phyloP scores from a whole-genome alignment of 1,140 invertebrate genomes.

The Archivesica marissinica region DNA sequence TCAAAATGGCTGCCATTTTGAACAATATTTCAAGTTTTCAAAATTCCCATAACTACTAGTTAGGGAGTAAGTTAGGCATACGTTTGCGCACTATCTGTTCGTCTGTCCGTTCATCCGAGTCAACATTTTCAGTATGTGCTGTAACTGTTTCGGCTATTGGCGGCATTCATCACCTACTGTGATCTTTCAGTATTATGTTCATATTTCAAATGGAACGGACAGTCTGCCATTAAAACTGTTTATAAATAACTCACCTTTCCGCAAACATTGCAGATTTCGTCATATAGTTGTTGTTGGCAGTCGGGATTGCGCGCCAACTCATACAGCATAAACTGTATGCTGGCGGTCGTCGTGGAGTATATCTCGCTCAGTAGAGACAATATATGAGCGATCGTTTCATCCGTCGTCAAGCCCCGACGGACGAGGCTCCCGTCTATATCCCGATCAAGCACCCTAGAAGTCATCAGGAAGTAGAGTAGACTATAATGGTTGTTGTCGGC shows the following conservation, averaged over 20 bases:
- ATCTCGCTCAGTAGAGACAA: constrained; percentile 71
- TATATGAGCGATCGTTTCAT: constrained; percentile 71
- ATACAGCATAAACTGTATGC: constrained; percentile 70
- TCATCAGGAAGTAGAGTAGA: constrained; percentile 11
- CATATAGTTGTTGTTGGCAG: constrained; percentile 59
- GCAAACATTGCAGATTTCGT: constrained; percentile 57
- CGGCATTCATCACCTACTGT: no score
- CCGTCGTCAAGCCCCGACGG: constrained; percentile 65
- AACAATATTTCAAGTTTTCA: no score
- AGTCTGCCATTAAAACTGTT: no score
- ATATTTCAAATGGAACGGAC: no score
- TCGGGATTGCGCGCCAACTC: constrained; percentile 69
- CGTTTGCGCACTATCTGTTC: no score
- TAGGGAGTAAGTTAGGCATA: no score
- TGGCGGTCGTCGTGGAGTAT: constrained; percentile 64
- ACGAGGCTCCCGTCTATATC: constrained; percentile 60
- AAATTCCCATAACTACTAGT: no score
- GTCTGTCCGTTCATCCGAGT: no score
- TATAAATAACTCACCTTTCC: neutral
- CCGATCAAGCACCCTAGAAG: constrained; percentile 9
- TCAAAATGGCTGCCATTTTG: no score
- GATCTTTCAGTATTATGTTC: no score
- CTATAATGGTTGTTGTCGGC: constrained; percentile 1
- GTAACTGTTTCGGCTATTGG: no score
- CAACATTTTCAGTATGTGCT: no score